phyloP scores from a whole-genome alignment of 2,797 vertebrate species.

The Tympanoctomys barrerae region DNA sequence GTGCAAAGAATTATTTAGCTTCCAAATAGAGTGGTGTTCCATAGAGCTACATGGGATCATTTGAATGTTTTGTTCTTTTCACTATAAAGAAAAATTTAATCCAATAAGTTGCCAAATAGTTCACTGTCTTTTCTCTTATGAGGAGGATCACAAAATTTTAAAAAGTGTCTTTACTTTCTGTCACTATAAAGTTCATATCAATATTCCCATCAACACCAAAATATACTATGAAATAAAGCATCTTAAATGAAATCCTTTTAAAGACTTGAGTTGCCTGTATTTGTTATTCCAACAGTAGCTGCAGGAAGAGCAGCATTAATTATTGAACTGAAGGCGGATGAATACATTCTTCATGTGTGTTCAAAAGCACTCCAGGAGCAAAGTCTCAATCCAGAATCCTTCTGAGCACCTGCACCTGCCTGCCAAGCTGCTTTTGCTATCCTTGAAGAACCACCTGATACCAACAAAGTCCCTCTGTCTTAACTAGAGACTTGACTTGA shows the following conservation, averaged over 20 bases:
- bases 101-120: constrained; percentile 1
- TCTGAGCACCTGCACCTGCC: constrained; percentile 41
- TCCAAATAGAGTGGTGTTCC: background rate
- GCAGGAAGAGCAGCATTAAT: constrained; percentile 68
- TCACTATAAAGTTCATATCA: constrained; percentile 2
- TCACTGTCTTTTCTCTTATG: background rate
- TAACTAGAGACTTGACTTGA: constrained; percentile 71
- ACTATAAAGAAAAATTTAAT: constrained; percentile 37
- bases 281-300: constrained; percentile 62
- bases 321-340: constrained; percentile 74
- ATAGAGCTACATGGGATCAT: background rate
- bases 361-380: constrained; percentile 72
- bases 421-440: constrained; percentile 52
- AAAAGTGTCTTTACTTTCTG: background rate
- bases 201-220: constrained; percentile 53
- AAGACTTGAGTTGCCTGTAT: constrained; percentile 52
- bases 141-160: background rate
- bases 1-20: background rate
- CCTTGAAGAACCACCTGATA: constrained; percentile 65
- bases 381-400: constrained; percentile 59
- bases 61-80: background rate
- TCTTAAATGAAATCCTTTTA: constrained; percentile 62
- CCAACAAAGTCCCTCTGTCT: constrained; percentile 35
- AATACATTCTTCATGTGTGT: constrained; percentile 54
- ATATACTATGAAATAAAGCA: constrained; percentile 53